A percentile compares a stretch with the other conserved stretches of the same genome.
Evolutionary conservation across 2,797 vertebrate genomes (phyloP).

Genomic region (Gobio occitaniae): DNA sequence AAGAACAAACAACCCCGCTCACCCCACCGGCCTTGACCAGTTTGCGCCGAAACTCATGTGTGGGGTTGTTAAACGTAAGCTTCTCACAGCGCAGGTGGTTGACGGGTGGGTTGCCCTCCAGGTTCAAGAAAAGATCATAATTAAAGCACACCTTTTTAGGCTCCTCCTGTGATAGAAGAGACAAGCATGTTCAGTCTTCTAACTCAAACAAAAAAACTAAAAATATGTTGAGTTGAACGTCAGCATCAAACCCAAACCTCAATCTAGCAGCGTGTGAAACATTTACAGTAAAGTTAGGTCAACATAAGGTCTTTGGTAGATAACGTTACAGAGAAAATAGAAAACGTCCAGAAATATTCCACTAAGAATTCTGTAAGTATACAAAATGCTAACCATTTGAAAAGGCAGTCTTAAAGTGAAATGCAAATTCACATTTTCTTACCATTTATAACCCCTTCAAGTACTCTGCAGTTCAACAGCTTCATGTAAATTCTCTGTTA

Average conservation of each 20-base stretch:
- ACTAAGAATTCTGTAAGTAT: not conserved
- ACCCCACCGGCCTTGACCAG: conserved; percentile 94
- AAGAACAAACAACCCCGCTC: conserved; percentile 67
- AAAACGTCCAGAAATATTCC: conserved; percentile 1
- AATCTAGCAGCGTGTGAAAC: conserved; percentile 6
- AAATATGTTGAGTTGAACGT: not conserved
- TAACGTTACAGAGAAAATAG: not conserved
- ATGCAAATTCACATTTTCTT: conserved; percentile 5
- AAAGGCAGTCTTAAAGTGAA: not conserved
- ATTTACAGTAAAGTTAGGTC: not conserved
- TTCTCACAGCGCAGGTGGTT: conserved; percentile 98
- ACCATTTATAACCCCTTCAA: conserved; percentile 9
- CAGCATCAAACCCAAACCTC: not conserved
- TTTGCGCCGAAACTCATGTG: conserved; percentile 93
- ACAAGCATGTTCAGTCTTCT: conserved; percentile 4
- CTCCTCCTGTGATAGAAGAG: conserved; percentile 83
- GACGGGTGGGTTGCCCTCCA: conserved; percentile 95
- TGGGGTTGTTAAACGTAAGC: conserved; percentile 97
- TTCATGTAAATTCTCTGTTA: conserved; percentile 17
- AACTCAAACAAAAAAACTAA: not conserved
- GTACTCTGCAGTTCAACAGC: conserved; percentile 1
- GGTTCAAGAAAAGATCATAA: conserved; percentile 94
- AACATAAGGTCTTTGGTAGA: not conserved
- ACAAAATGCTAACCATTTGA: conserved; percentile 1
- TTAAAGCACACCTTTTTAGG: conserved; percentile 94